Base-by-base conservation (phyloP, 2,888 invertebrate species). In the Zeuzera pyrina region DNA sequence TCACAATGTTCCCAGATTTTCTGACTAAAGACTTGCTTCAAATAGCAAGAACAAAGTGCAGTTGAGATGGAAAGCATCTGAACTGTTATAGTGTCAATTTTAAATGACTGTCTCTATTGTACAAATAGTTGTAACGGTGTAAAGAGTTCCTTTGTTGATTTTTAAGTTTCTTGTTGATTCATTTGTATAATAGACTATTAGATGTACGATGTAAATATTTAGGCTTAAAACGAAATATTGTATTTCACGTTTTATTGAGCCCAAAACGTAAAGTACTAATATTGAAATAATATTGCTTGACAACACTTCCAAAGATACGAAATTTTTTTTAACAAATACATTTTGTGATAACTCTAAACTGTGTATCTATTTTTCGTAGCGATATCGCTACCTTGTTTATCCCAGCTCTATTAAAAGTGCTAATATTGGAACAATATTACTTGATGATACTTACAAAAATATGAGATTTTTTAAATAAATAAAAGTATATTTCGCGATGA, bases 1-100 rank as follows among this genome's bases (percentile, higher is more conserved):
- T 81, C 83, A 1, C 85, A 86, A 45, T 86, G 87, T 47, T 87
- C 83, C 0, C 83, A 83, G 52, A 74, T 81, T 77, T 81, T 83
- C 78, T 81, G 83, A 83, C 81, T 83, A 83, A 81, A 77, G 49
- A 52, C 65, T 26, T 83, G 83, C 55, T 81, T 61, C 38, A 78
- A 79, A 72, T 81, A 81, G 76, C 81, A 73, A 21, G 74, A 79
- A 45, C 45, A 55, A 2, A 42, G 39, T 38, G 63, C 59, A 55
- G 50, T 76, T 13, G 79, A 79, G 49, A 67, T 77, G 66, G 70
- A 79, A 47, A 68, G 52, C 47, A 56, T 78, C 36, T 79, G 52
- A 72, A 67, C 67, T 54, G 29, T 5, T 24, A 11, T 1, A 2
- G 24, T 6, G 3, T 12, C 12, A 12, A 25, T 12, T 5, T 19